Conservation (phyloP, 2,113 vertebrate genomes). For the Lepisosteus osseus region DNA sequence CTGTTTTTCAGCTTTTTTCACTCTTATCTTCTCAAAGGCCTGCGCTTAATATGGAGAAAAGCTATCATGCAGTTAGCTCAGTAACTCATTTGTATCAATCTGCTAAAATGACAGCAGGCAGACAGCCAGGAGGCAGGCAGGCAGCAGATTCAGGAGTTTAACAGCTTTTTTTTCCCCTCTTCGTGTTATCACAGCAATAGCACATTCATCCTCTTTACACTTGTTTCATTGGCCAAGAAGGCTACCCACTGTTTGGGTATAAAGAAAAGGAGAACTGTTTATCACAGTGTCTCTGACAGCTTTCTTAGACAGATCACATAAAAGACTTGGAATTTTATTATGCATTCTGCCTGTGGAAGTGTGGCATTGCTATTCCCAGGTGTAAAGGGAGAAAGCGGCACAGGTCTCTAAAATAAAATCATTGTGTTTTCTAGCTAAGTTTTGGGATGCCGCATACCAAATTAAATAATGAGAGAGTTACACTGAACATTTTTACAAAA, state of each 20-base stretch:
- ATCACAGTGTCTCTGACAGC: slow-evolving; percentile 1
- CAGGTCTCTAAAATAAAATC: no score
- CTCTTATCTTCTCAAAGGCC: slow-evolving; percentile 1
- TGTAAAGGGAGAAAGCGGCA: no score
- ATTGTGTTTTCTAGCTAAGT: no score
- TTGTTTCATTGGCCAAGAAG: no score
- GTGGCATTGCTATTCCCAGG: background rate
- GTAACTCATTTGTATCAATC: slow-evolving; percentile 9
- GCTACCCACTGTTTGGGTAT: background rate
- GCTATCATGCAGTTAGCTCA: slow-evolving; percentile 5
- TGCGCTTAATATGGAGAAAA: background rate
- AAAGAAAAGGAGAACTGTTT: background rate
- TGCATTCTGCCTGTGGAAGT: background rate
- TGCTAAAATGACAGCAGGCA: background rate
- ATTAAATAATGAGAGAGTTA: no score
- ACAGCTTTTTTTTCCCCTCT: background rate
- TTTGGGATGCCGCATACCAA: no score
- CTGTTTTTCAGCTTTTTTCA: background rate
- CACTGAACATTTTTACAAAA: no score
- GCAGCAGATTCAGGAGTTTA: slow-evolving; percentile 8
- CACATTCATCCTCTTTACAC: no score
- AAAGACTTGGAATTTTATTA: slow-evolving; percentile 1
- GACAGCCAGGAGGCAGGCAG: slow-evolving; percentile 12
- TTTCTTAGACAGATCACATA: background rate
- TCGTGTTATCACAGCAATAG: background rate